phyloP scores from a whole-genome alignment of 2,797 vertebrate genomes.

The Tinamus major region DNA sequence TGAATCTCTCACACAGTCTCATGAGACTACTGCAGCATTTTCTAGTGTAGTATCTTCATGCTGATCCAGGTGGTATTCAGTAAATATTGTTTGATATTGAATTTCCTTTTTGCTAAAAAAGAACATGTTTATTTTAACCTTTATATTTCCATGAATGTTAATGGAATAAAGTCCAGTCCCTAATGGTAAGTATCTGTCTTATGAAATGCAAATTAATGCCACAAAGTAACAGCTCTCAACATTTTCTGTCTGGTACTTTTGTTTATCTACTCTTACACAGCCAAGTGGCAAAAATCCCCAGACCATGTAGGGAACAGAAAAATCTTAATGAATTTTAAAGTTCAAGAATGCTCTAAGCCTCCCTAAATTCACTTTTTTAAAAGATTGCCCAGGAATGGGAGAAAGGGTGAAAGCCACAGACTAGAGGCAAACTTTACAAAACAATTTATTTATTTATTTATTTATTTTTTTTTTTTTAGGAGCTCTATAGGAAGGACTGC shows the following conservation, averaged over 20 bases:
- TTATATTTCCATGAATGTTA: background rate
- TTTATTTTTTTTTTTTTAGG: constrained; percentile 81
- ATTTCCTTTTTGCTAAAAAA: background rate
- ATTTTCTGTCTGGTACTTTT: background rate
- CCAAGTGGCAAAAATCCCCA: background rate
- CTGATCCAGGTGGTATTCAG: background rate
- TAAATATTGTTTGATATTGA: background rate
- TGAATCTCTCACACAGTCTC: background rate
- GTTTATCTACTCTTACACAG: background rate
- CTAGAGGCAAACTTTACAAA: background rate
- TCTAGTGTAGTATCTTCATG: background rate
- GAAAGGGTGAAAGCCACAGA: background rate
- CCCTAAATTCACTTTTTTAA: background rate
- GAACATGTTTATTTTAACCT: background rate
- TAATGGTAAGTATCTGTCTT: constrained; percentile 11
- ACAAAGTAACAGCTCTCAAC: background rate
- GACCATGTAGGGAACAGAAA: background rate
- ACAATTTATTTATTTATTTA: background rate
- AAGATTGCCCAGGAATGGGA: background rate
- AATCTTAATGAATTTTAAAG: background rate
- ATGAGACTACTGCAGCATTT: background rate
- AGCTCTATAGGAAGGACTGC: constrained; percentile 96
- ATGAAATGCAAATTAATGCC: background rate
- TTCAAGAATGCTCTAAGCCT: background rate
- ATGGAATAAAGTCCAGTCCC: background rate